Conservation (phyloP, 2,888 invertebrate species). For the Brachynemurus nebulosus region DNA sequence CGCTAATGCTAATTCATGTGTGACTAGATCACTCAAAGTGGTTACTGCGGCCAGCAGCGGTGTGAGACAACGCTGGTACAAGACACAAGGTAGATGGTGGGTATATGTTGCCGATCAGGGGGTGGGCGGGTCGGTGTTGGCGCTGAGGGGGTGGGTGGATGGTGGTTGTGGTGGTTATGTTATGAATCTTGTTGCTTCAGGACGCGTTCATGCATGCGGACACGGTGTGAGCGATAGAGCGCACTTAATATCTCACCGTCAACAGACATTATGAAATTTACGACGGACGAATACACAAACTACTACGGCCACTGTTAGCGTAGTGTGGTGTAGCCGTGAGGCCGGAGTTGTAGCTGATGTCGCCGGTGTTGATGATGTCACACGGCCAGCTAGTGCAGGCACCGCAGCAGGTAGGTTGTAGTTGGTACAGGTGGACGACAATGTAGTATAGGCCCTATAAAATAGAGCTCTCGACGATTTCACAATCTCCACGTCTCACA, state of each 20-base stretch:
- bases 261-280: conserved; percentile 1
- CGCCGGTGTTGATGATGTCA: too few species aligned
- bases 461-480: too few species aligned
- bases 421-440: too few species aligned
- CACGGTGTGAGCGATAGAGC: conserved; percentile 1
- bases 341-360: too few species aligned
- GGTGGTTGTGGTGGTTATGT: too few species aligned
- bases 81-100: background rate
- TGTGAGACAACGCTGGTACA: too few species aligned
- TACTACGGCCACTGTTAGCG: too few species aligned
- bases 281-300: background rate
- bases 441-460: too few species aligned
- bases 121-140: background rate
- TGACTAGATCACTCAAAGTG: background rate
- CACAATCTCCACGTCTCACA: too few species aligned
- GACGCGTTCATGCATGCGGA: background rate
- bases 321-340: too few species aligned
- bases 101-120: background rate
- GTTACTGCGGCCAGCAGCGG: background rate
- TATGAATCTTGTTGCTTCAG: conserved; percentile 1
- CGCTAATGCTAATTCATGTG: conserved; percentile 1
- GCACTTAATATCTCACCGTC: background rate
- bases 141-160: background rate
- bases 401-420: too few species aligned
- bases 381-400: too few species aligned